A percentile compares a stretch with the other conserved stretches of the same genome.
Evolutionary conservation across 2,113 vertebrate genomes (phyloP).

Genomic region (Rhinolophus ferrumequinum): DNA sequence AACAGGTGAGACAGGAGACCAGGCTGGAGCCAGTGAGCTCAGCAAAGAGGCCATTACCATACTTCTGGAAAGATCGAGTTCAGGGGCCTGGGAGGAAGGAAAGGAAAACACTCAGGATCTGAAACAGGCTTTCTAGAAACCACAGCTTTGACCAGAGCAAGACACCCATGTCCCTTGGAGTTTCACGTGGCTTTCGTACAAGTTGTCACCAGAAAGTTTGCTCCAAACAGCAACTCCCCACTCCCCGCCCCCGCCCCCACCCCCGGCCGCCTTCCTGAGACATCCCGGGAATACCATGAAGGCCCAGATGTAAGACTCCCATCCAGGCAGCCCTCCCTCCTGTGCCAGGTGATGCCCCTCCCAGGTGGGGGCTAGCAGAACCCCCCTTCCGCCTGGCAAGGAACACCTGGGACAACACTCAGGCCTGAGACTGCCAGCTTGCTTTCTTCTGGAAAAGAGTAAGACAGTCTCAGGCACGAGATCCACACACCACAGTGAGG

Average conservation of each 20-base stretch:
- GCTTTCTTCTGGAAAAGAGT: too few species aligned
- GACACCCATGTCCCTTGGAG: background rate
- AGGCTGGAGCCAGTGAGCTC: background rate
- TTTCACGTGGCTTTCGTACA: background rate
- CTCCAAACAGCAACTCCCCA: fast-evolving
- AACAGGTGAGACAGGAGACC: background rate
- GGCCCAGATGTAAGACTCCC: background rate
- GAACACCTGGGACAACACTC: background rate
- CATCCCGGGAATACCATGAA: fast-evolving
- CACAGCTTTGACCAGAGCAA: fast-evolving
- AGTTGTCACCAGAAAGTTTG: background rate
- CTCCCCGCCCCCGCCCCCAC: too few species aligned
- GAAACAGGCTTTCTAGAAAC: background rate
- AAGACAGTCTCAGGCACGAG: background rate
- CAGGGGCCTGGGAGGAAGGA: too few species aligned
- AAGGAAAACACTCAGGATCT: background rate
- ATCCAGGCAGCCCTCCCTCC: background rate
- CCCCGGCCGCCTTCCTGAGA: background rate
- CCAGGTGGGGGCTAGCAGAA: conserved; percentile 44
- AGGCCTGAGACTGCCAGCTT: background rate
- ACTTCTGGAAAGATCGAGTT: too few species aligned
- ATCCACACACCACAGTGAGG: fast-evolving
- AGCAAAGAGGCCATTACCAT: fast-evolving
- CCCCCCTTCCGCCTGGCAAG: background rate
- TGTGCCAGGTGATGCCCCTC: too few species aligned